Percentiles rank a stretch among this genome's conserved stretches.
phyloP scores from a whole-genome alignment of 1,140 invertebrate genomes.

The Conus ventricosus region DNA sequence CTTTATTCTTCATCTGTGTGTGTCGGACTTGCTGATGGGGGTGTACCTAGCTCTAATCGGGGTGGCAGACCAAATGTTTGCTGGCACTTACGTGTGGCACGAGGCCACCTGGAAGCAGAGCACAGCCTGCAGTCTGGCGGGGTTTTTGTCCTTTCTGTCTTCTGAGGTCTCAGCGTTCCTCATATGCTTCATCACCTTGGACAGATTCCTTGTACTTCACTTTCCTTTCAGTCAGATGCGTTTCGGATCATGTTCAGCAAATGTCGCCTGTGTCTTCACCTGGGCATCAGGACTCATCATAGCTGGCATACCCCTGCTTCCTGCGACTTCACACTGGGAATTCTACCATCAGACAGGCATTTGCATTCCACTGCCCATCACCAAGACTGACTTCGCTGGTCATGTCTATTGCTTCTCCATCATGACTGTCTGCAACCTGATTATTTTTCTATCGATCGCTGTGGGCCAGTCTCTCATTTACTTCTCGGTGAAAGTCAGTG shows the following conservation, averaged over 20 bases:
- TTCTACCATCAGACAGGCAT: constrained; percentile 52
- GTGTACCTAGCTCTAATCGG: too few species aligned
- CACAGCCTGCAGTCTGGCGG: too few species aligned
- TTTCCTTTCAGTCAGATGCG: not conserved
- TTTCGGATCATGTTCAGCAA: constrained; percentile 1
- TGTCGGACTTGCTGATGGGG: too few species aligned
- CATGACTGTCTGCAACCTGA: constrained; percentile 47
- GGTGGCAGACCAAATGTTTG: too few species aligned
- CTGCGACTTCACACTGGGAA: constrained; percentile 26
- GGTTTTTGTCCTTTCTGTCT: too few species aligned
- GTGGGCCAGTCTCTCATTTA: constrained; percentile 51
- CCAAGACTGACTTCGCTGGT: constrained; percentile 34
- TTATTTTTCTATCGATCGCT: constrained; percentile 27
- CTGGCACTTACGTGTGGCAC: too few species aligned
- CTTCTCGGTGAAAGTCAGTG: constrained; percentile 28
- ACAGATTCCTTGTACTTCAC: not conserved
- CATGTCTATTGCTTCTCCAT: constrained; percentile 47
- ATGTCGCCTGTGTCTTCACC: not conserved
- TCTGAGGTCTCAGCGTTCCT: too few species aligned
- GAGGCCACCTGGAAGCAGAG: too few species aligned
- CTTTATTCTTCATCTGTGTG: too few species aligned
- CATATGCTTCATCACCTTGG: not conserved
- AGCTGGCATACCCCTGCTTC: not conserved
- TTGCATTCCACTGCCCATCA: constrained; percentile 53
- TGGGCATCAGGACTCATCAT: not conserved